Evolutionary conservation across 37 sponge, comb jelly and placozoan genomes (phyloP).

Genomic region (Cliona cf. orientalis): DNA sequence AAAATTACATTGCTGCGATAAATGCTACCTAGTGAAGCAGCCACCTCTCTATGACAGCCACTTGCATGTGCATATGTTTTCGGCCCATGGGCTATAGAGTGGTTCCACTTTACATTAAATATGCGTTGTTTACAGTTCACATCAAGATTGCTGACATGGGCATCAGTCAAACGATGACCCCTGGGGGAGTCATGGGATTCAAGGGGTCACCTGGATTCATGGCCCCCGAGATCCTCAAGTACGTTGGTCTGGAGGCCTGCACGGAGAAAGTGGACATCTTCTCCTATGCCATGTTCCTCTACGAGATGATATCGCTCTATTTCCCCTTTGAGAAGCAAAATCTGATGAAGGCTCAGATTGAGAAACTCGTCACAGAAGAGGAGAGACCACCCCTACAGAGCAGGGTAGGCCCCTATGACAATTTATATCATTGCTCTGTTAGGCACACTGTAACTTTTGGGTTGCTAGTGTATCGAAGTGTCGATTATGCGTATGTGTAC

Average conservation of each 20-base stretch:
- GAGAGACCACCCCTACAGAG: constrained; percentile 71
- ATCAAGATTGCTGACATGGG: constrained; percentile 93
- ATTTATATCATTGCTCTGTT: too few relatives aligned
- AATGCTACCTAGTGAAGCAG: too few relatives aligned
- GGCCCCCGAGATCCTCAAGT: constrained; percentile 94
- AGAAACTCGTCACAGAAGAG: constrained; percentile 80
- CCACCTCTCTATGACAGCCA: too few relatives aligned
- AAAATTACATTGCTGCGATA: too few relatives aligned
- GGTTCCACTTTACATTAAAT: too few relatives aligned
- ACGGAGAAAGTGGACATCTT: constrained; percentile 86
- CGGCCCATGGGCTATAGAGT: too few relatives aligned
- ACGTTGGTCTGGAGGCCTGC: constrained; percentile 82
- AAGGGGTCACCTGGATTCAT: constrained; percentile 91
- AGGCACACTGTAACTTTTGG: too few relatives aligned
- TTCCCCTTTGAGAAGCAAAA: constrained; percentile 85
- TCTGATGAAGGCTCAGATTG: constrained; percentile 78
- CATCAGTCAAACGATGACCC: constrained; percentile 70
- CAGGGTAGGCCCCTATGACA: constrained; percentile 60
- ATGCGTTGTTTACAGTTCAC: constrained; percentile 16
- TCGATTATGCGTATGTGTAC: too few relatives aligned
- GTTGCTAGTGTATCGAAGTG: too few relatives aligned
- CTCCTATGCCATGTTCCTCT: constrained; percentile 92
- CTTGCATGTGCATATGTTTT: too few relatives aligned
- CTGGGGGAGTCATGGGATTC: constrained; percentile 77
- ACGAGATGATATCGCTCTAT: constrained; percentile 74